A percentile compares a stretch with the other conserved stretches of the same genome.
These are phyloP conservation scores for Eulimnadia texana DNA, from an alignment of 1,140 invertebrate species.

Conservation along the genomic window DNA sequence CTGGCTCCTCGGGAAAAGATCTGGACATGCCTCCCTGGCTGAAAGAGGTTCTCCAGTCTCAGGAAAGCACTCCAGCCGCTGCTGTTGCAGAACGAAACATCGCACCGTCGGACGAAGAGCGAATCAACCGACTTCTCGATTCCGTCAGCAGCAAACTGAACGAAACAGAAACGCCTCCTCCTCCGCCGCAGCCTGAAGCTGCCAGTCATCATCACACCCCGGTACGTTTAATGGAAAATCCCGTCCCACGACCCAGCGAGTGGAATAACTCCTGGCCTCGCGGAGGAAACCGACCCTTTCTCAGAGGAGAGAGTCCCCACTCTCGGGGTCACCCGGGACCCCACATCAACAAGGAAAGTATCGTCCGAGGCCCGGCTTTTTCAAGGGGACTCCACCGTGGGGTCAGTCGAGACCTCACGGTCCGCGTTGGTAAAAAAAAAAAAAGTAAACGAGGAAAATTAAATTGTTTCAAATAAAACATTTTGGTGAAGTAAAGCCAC, in stretches of 20 bases:
- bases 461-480: too few relatives aligned
- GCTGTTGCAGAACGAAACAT: not conserved
- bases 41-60: not conserved
- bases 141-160: not conserved
- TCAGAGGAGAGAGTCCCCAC: not conserved
- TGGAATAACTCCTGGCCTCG: not conserved
- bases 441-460: too few relatives aligned
- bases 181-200: not conserved
- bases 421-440: not conserved
- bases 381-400: not conserved
- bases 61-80: not conserved
- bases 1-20: not conserved
- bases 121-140: not conserved
- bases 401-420: not conserved
- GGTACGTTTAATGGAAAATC: too few relatives aligned
- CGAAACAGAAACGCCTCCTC: not conserved
- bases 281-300: not conserved
- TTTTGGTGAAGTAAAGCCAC: too few relatives aligned
- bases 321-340: not conserved
- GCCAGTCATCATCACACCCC: not conserved
- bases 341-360: not conserved
- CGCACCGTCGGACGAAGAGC: not conserved
- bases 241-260: not conserved
- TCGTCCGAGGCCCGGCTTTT: not conserved
- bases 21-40: constrained; percentile 1